Evolutionary conservation across 2,797 vertebrate species (phyloP).

Genomic region (Gambelia wislizenii): DNA sequence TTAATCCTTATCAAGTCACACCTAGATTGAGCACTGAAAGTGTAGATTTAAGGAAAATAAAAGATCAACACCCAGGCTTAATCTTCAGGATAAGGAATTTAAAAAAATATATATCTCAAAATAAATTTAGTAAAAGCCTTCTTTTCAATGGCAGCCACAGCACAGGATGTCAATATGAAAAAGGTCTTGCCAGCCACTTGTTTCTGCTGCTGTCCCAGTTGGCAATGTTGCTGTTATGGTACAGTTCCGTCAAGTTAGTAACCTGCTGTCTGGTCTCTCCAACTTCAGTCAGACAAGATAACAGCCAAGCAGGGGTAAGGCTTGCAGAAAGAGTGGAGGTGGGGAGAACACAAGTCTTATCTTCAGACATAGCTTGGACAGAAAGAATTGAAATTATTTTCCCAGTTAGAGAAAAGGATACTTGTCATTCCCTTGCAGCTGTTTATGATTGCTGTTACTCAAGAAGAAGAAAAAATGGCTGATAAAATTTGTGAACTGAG

Average conservation of each 20-base stretch:
- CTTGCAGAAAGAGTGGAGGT: background rate
- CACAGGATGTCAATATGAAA: background rate
- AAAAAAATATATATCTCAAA: slow-evolving; percentile 9
- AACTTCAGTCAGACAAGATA: slow-evolving; percentile 9
- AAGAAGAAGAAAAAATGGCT: background rate
- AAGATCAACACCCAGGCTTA: slow-evolving; percentile 32
- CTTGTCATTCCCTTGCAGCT: slow-evolving; percentile 2
- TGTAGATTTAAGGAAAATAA: background rate
- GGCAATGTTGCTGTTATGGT: background rate
- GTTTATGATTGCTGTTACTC: background rate
- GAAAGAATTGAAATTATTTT: slow-evolving; percentile 2
- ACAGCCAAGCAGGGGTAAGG: background rate
- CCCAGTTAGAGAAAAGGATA: slow-evolving; percentile 14
- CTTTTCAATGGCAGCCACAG: slow-evolving; percentile 33
- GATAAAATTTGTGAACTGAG: background rate
- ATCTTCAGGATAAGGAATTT: slow-evolving; percentile 5
- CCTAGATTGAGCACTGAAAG: slow-evolving; percentile 13
- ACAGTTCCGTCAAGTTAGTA: slow-evolving; percentile 15
- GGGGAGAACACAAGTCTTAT: background rate
- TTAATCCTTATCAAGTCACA: background rate
- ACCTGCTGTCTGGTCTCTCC: background rate
- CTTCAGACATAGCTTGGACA: background rate
- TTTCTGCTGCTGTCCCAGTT: background rate
- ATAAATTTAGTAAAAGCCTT: slow-evolving; percentile 29
- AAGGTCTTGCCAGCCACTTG: background rate